Evolutionary conservation across 2,797 vertebrate genomes (phyloP), one percentile per base, ranked within the genome.

Genomic region (Euthynnus affinis): DNA sequence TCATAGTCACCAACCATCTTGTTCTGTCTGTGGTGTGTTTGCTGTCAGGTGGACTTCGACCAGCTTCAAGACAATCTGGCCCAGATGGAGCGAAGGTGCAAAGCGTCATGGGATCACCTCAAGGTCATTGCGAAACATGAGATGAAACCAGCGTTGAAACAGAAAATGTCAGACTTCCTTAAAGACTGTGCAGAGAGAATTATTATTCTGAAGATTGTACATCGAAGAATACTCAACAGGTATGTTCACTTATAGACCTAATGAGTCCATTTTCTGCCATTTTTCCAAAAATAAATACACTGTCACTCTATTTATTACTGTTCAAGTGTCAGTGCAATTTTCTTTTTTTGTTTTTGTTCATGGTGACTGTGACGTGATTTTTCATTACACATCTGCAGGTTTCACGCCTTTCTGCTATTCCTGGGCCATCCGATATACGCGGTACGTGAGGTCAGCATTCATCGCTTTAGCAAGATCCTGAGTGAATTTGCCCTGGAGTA

Each of bases 41-140:
- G 25, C 79, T 42, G 34, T 79, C 85, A 99, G 98, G 97, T 99
- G 92, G 98, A 99, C 91, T 99, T 99, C 91, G 97, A 99, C 91
- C 98, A 99, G 80, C 97, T 99, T 76, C 97, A 98, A 87, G 98
- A 99, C 88, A 99, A 97, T 92, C 94, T 99, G 82, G 92, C 93
- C 91, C 97, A 99, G 94, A 96, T 99, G 97, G 98, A 99, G 91
- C 96, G 95, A 83, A 92, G 98, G 74, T 99, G 98, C 95, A 99
- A 97, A 94, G 98, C 98, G 87, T 99, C 98, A 0, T 99, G 98
- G 98, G 98, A 99, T 95, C 97, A 99, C 91, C 96, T 99, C 70
- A 99, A 99, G 92, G 96, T 98, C 87, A 98, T 99, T 67, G 96
- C 97, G 29, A 99, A 99, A 91, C 96, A 99, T 71, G 98, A 99